Conservation (phyloP, 2,888 invertebrate species). For the Melipona beecheii region DNA sequence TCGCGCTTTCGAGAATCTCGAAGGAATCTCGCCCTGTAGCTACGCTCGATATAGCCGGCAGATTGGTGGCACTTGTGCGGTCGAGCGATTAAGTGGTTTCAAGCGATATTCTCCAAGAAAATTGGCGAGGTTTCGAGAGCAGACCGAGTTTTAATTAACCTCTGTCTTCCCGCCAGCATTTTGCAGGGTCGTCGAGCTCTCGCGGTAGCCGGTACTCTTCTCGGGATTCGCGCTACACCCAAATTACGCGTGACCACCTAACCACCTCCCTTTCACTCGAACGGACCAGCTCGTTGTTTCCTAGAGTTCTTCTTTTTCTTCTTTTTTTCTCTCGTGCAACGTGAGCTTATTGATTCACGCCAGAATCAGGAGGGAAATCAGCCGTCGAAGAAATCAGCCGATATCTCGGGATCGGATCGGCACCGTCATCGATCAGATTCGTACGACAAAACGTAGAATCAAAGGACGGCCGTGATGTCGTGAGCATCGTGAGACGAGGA, state of each 20-base stretch:
- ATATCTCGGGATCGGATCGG: slow-evolving; percentile 47
- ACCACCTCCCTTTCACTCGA: neutral
- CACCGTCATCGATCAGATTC: slow-evolving; percentile 68
- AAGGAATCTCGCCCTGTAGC: slow-evolving; percentile 58
- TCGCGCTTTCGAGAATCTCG: slow-evolving; percentile 64
- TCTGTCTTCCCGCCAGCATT: slow-evolving; percentile 60
- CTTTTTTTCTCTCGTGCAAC: too few species aligned
- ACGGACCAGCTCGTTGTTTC: too few species aligned
- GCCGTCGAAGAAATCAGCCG: neutral
- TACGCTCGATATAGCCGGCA: slow-evolving; percentile 74
- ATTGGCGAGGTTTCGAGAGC: slow-evolving; percentile 63
- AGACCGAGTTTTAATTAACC: slow-evolving; percentile 71
- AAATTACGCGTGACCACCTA: neutral
- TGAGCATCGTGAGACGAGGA: slow-evolving; percentile 63
- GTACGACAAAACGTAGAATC: slow-evolving; percentile 43
- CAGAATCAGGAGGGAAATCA: too few species aligned
- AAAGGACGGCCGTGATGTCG: slow-evolving; percentile 9
- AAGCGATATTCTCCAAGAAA: slow-evolving; percentile 75
- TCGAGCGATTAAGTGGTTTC: slow-evolving; percentile 81
- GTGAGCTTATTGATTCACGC: too few species aligned
- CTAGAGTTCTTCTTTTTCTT: too few species aligned
- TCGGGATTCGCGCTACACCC: neutral
- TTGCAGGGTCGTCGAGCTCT: slow-evolving; percentile 20
- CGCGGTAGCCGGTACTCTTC: neutral
- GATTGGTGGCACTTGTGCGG: slow-evolving; percentile 82